These are phyloP conservation scores for Drosophila meridiana DNA, from an alignment of 2,888 invertebrate species.

Conservation along the genomic window DNA sequence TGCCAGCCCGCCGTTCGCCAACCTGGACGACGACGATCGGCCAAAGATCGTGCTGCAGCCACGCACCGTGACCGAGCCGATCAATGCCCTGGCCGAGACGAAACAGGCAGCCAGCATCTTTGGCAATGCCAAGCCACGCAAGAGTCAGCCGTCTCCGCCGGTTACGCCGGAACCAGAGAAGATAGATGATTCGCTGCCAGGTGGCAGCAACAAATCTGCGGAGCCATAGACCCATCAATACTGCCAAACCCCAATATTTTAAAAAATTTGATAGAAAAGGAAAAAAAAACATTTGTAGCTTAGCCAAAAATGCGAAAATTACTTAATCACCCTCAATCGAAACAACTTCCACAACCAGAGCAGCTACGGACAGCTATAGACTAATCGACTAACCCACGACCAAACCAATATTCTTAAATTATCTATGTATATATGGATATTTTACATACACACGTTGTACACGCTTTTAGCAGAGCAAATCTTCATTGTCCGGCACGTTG, in stretches of 20 bases:
- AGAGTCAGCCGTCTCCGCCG: constrained; percentile 77
- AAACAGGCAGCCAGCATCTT: constrained; percentile 95
- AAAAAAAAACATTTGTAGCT: constrained; percentile 1
- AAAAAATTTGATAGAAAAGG: not conserved
- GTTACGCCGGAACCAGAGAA: constrained; percentile 6
- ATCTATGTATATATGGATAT: not conserved
- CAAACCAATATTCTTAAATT: constrained; percentile 11
- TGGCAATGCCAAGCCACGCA: constrained; percentile 96
- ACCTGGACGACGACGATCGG: constrained; percentile 87
- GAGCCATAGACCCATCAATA: not conserved
- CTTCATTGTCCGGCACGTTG: constrained; percentile 23
- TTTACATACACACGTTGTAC: not conserved
- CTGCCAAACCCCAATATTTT: not conserved
- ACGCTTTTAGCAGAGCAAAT: constrained; percentile 9
- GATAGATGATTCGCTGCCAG: constrained; percentile 17
- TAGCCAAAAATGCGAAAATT: constrained; percentile 47
- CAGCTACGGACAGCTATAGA: constrained; percentile 1
- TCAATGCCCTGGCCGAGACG: constrained; percentile 93
- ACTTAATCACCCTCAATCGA: constrained; percentile 42
- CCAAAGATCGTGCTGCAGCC: constrained; percentile 93
- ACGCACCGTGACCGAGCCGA: constrained; percentile 93
- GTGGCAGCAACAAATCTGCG: constrained; percentile 17
- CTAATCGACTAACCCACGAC: not conserved
- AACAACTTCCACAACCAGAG: constrained; percentile 18
- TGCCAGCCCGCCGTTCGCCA: constrained; percentile 7